These are phyloP conservation scores for Fulmarus glacialis DNA, from an alignment of 2,113 vertebrate genomes.

Conservation along the genomic window DNA sequence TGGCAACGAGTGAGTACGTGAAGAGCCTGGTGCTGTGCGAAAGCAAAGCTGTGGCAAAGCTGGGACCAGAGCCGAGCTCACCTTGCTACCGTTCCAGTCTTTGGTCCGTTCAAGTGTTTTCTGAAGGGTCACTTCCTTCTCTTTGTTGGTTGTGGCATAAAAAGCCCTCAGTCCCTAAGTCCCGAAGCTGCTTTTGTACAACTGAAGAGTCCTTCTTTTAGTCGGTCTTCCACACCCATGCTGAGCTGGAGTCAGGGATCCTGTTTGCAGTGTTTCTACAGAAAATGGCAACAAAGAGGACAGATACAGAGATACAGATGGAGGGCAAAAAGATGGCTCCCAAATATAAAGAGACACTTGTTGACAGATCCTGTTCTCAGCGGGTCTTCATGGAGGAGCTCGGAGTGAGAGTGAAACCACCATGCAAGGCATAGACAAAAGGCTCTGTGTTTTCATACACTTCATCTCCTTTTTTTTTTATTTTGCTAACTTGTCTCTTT, in stretches of 20 bases:
- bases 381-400: neutral
- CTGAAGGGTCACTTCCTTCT: neutral
- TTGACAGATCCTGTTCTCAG: neutral
- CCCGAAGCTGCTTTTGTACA: neutral
- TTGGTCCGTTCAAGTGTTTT: neutral
- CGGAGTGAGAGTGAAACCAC: neutral
- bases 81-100: neutral
- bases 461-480: rapidly evolving
- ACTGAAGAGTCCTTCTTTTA: neutral
- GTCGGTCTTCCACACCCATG: neutral
- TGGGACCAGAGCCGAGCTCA: neutral
- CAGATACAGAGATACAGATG: neutral
- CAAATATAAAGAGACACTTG: neutral
- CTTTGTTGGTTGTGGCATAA: neutral
- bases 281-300: neutral
- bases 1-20: neutral
- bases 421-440: neutral
- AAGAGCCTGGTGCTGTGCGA: neutral
- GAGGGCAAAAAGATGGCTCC: neutral
- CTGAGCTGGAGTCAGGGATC: neutral
- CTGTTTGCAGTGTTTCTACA: neutral
- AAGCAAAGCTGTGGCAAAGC: neutral
- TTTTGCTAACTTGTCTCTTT: neutral
- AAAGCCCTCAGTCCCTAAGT: neutral
- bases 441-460: neutral